Evolutionary conservation across 2,113 vertebrate species (phyloP), one percentile per base, ranked within the genome.

Genomic region (Pyxicephalus adspersus): DNA sequence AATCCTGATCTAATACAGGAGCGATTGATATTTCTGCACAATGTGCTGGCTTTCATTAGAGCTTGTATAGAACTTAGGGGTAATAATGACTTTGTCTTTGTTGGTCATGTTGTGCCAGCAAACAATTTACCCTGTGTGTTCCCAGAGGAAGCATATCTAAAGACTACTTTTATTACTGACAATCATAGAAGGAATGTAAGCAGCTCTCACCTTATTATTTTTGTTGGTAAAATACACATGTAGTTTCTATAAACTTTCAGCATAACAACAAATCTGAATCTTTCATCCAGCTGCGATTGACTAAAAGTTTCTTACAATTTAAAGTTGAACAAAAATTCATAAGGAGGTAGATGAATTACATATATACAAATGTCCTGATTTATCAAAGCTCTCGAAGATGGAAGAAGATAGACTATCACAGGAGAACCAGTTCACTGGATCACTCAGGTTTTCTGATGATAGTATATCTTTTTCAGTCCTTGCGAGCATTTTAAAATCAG

Each of bases 1-100:
- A 34, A 57, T 58, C 19, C 70, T 73, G 70, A 73, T 73, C 54
- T 73, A 57, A 58, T 73, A 73, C 52, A 73, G 70, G 54, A 73
- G 26, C 28, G 13, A 57, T 28, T 57, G 52, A 73, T 57, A 28
- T 73, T 73, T 73, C 20, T 73, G 28, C 52, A 73, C 52, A 28
- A 28, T 57, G 70, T 31, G 55, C 70, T 73, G 70, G 70, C 52
- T 73, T 73, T 58, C 52, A 73, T 73, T 73, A 73, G 31, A 55
- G 20, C 28, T 34, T 73, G 18, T 57, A 58, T 52, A n/a, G 70
- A 68, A 38, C 38, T 18, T 51, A 38, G 51, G 66, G 18, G 38
- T 25, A 68, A 23, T 68, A 68, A 73, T 58, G 29, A 28, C 57
- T 73, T 73, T 58, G 70, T 73, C 70, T 73, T 31, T 73, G 28